Evolutionary conservation across 2,113 vertebrate genomes (phyloP), one percentile per base, ranked within the genome.

Genomic region (Elephantulus edwardii): DNA sequence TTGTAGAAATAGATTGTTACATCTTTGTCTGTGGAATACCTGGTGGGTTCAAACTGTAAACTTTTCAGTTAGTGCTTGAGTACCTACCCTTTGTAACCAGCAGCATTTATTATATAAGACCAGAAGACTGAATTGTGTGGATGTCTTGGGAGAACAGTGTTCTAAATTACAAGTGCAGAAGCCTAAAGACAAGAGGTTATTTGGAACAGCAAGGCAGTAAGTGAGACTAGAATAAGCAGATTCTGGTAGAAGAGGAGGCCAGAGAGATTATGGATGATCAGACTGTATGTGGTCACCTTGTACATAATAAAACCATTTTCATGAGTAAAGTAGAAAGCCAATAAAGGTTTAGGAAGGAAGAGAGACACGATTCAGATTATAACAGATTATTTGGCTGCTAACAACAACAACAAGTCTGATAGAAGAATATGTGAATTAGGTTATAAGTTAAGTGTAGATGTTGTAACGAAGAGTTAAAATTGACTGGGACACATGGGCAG

Each of bases 401-500:
- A 74, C 9, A 68, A 66, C 82, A 48, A 82, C 81, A 82, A 68
- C n/a, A 48, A 82, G 77, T 9, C 70, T 40, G 20, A 46, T 48
- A 26, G 7, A n/a, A 35, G 28, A 22, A 50, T 48, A 42, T 77
- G 28, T 68, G 75, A 52, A n/a, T n/a, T n/a, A n/a, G n/a, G 8
- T 64, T 75, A 50, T 50, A 50, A 14, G 17, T 70, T 71, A 72
- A 33, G 17, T 77, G 9, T 46, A 38, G 35, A 60, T 66, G 17
- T 52, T 86, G 2, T 91, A 52, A 50, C 77, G 85, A 38, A 78
- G n/a, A 83, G 13, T 72, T 58, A n/a, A 33, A 13, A 91, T 86
- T 71, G 22, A 62, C 72, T 71, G 28, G 86, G 10, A 28, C 56
- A n/a, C 56, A 40, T 71, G 64, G 40, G 7, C 38, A 56, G 33